Base-by-base conservation (phyloP, 2,888 invertebrate genomes). In the Atherix ibis region DNA sequence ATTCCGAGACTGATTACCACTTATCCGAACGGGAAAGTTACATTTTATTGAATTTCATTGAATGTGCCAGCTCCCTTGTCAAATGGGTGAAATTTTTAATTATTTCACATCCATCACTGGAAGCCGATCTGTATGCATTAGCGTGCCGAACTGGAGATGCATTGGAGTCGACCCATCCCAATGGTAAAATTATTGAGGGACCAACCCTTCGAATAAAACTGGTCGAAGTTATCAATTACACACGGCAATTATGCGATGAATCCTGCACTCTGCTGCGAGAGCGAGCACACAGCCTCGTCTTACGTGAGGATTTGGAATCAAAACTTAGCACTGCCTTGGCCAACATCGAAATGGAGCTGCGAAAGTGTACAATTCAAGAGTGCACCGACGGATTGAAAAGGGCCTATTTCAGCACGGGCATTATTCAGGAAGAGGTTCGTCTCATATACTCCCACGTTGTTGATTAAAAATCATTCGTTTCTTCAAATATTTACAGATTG, bases 51-150 rank as follows among this genome's bases (percentile, higher is more conserved):
- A 75, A 73, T 27, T 76, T 91, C 50, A 76, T 91, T 15, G 89
- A 91, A 54, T 79, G 80, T 18, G 71, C 83, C 31, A 80, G 82
- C 37, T 76, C 79, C 1, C 67, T 91, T n/a, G 80, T 87, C n/a
- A 84, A 87, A 62, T 81, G 78, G 70, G 81, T 80, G 3, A 71
- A 71, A 48, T 62, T 70, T 44, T 61, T 77, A 24, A 71, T 76
- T 27, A 73, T 78, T 43, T 74, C 73, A 14, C 71, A 80, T 57
- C 71, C 73, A 26, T 63, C 65, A 22, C 58, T 81, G 24, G 79
- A 80, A 45, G 68, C 72, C n/a, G 76, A 79, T 49, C 67, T 87
- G 18, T 80, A 82, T 54, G 69, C 76, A 31, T 63, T 79, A 32
- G 85, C 87, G 10, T 70, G 76, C 30, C 73, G 79, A 42, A 72